phyloP scores from a whole-genome alignment of 1,140 invertebrate genomes.

The Pararge aegeria region DNA sequence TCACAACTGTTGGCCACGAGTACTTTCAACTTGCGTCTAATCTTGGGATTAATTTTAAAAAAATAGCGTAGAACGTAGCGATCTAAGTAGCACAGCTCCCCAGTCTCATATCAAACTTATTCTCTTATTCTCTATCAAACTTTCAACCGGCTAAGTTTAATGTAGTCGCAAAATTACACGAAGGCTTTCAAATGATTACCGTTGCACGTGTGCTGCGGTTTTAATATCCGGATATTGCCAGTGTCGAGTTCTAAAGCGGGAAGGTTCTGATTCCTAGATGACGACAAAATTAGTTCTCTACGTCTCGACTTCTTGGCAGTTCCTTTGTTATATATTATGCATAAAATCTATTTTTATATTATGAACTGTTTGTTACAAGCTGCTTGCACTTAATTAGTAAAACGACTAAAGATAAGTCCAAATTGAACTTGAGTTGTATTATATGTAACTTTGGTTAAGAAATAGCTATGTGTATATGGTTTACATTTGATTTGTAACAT shows the following conservation, averaged over 20 bases:
- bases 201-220: slow-evolving; percentile 7
- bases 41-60: too few relatives aligned
- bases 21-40: too few relatives aligned
- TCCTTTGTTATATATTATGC: too few relatives aligned
- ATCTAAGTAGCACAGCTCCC: neutral
- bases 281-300: neutral
- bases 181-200: slow-evolving; percentile 1
- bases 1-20: too few relatives aligned
- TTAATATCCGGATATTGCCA: slow-evolving; percentile 5
- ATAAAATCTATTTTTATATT: too few relatives aligned
- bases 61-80: neutral
- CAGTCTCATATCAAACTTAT: neutral
- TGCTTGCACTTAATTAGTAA: too few relatives aligned
- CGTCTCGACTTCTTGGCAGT: neutral
- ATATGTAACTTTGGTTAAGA: too few relatives aligned
- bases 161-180: neutral
- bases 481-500: too few relatives aligned
- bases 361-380: too few relatives aligned
- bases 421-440: too few relatives aligned
- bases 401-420: too few relatives aligned
- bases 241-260: neutral
- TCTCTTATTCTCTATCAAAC: neutral
- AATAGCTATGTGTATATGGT: too few relatives aligned
- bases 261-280: neutral
- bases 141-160: neutral